Base-by-base conservation (phyloP, 2,888 invertebrate genomes). In the Noctuana brunneofusca region DNA sequence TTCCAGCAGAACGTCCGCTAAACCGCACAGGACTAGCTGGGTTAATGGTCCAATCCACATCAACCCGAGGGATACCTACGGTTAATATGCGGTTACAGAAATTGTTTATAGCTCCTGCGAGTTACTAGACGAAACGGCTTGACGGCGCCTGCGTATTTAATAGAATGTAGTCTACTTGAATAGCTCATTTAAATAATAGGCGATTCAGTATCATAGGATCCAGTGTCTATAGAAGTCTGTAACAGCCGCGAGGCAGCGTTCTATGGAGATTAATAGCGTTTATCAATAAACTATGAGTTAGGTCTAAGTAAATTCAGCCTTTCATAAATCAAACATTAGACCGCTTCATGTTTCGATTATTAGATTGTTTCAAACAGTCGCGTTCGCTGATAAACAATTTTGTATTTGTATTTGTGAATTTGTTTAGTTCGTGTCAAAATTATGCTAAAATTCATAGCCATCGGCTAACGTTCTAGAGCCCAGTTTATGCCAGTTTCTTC, bases 111-210 rank as follows among this genome's bases (percentile, higher is more conserved):
- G 18, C 57, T 18, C 50, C 27, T 18, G 24, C 14, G 14, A 14
- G 48, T 24, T 27, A 56, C 46, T 24, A 38, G 58, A 58, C 60
- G 41, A 55, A 55, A 60, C 55, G 9, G 30, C 56, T 54, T 58
- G 53, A 64, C 48, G 52, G 58, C 53, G 49, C 20, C 60, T 57
- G 50, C 22, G 53, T 55, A 46, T 54, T 67, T 60, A 65, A 62
- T 63, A 55, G 60, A 65, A 64, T 27, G 38, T 35, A 24, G 62
- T 52, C 69, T 69, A 67, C 73, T 72, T 74, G 72, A 75, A 74
- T 72, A 69, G 66, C 72, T 72, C 71, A 75, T 76, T 76, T 75
- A 70, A 76, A 76, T 78, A 76, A 73, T 71, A 71, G 71, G 58
- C 71, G 69, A 72, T 75, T 73, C 69, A 74, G 64, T 55, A 65